Conservation (phyloP, 2,113 vertebrate species). For the Narcine bancroftii region DNA sequence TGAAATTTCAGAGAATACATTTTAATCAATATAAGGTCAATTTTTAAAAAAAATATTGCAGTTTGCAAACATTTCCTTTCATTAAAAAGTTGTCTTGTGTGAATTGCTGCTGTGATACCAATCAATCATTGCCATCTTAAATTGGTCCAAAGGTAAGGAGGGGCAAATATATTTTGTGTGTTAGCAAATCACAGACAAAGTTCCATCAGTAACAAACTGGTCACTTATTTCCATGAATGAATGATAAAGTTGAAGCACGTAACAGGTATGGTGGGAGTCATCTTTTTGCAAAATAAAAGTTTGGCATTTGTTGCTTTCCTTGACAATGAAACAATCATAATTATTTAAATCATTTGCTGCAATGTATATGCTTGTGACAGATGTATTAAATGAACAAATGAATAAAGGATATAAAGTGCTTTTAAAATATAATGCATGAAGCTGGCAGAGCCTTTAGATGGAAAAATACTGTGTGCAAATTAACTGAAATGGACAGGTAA, state of each 20-base stretch:
- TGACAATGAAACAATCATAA: not conserved
- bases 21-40: not conserved
- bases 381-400: not conserved
- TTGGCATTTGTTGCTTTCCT: not conserved
- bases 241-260: not conserved
- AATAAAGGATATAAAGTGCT: not conserved
- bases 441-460: not conserved
- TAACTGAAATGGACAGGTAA: not conserved
- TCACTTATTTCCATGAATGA: no score
- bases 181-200: not conserved
- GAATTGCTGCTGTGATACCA: not conserved
- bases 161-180: not conserved
- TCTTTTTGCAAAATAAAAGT: not conserved
- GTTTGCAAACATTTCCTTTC: not conserved
- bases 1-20: not conserved
- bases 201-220: not conserved
- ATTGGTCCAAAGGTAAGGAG: not conserved
- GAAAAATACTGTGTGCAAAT: not conserved
- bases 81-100: not conserved
- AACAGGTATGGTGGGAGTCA: not conserved
- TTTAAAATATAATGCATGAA: not conserved
- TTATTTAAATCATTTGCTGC: not conserved
- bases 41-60: not conserved
- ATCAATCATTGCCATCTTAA: not conserved
- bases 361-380: not conserved